phyloP scores from a whole-genome alignment of 2,888 invertebrate genomes.

The Agrotis segetum region DNA sequence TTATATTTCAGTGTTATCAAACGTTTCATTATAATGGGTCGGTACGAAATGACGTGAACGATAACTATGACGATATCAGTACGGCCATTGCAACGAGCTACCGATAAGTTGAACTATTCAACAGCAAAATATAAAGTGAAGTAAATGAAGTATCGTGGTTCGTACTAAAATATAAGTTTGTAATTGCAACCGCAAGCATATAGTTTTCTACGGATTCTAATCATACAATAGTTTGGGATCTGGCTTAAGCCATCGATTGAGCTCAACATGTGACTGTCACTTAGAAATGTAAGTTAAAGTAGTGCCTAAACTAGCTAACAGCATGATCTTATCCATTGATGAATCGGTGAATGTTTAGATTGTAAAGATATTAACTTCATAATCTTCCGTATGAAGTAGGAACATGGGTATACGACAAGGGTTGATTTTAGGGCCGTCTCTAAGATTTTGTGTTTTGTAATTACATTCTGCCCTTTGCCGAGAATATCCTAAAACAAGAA shows the following conservation, averaged over 20 bases:
- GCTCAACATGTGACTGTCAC: background rate
- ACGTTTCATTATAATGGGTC: constrained; percentile 31
- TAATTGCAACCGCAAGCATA: background rate
- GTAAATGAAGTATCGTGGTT: too few species aligned
- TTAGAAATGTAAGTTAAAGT: background rate
- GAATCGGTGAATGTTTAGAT: background rate
- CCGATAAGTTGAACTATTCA: constrained; percentile 32
- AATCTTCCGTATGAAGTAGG: background rate
- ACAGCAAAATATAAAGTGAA: constrained; percentile 9
- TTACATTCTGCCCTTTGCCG: background rate
- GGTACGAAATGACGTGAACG: constrained; percentile 28
- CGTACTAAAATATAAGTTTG: background rate
- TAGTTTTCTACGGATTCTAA: background rate
- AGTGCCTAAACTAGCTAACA: background rate
- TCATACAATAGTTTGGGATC: background rate
- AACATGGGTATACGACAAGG: constrained; percentile 24
- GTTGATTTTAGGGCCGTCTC: background rate
- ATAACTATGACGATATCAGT: constrained; percentile 32
- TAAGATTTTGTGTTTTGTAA: background rate
- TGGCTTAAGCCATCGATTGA: constrained; percentile 17
- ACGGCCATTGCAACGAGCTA: constrained; percentile 9
- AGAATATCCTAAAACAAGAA: background rate
- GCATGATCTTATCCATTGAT: background rate
- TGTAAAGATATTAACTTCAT: background rate
- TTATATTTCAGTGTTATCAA: constrained; percentile 28